phyloP scores from a whole-genome alignment of 1,140 invertebrate species.

The Armadillidium nasatum region DNA sequence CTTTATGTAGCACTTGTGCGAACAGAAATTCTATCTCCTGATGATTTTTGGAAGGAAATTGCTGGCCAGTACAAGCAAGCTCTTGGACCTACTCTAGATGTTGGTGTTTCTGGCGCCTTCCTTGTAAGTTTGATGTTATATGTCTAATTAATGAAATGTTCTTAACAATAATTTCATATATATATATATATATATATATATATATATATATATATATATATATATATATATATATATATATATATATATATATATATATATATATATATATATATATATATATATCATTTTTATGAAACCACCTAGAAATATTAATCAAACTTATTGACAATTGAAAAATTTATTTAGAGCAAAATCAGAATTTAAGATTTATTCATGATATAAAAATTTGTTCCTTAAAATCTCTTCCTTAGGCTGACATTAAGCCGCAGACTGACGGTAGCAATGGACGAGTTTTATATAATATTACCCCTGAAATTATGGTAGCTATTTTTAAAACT shows the following conservation, averaged over 20 bases:
- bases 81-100: constrained; percentile 72
- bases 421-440: constrained; percentile 94
- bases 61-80: constrained; percentile 63
- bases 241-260: no score
- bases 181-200: no score
- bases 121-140: constrained; percentile 54
- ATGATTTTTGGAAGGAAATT: constrained; percentile 93
- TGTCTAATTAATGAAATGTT: no score
- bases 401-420: constrained; percentile 63
- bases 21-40: constrained; percentile 83
- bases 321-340: no score
- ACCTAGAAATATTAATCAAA: background rate
- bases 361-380: background rate
- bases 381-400: constrained; percentile 43
- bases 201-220: no score
- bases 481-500: constrained; percentile 97
- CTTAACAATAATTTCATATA: no score
- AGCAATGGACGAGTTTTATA: constrained; percentile 89
- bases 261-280: no score
- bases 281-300: background rate
- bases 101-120: constrained; percentile 83
- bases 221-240: no score
- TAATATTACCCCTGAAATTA: constrained; percentile 93
- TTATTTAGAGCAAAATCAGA: constrained; percentile 13
- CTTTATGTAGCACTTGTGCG: constrained; percentile 90